Conservation (phyloP, 2,888 invertebrate species). For the Oxyteleia sp. region DNA sequence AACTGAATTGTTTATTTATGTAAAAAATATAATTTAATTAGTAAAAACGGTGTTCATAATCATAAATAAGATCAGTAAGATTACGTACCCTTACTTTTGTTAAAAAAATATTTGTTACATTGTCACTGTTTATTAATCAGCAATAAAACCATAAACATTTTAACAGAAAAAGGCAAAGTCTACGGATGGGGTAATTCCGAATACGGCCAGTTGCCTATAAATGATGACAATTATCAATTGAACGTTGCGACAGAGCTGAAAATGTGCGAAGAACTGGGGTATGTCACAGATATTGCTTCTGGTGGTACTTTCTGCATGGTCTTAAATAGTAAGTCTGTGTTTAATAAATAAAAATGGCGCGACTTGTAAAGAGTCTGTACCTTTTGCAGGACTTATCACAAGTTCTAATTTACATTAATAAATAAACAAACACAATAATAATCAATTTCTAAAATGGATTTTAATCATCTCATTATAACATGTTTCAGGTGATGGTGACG, state of each 20-base stretch:
- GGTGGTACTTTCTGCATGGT: conserved; percentile 96
- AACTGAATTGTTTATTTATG: too few species aligned
- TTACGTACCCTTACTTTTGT: too few species aligned
- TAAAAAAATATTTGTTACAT: too few species aligned
- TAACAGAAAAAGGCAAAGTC: conserved; percentile 93
- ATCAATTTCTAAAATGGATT: conserved; percentile 10
- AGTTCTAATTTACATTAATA: too few species aligned
- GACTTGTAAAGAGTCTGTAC: too few species aligned
- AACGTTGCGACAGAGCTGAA: conserved; percentile 91
- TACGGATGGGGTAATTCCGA: conserved; percentile 99
- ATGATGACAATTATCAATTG: conserved; percentile 90
- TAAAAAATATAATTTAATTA: too few species aligned
- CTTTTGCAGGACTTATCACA: too few species aligned
- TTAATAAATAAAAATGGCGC: too few species aligned
- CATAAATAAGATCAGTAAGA: too few species aligned
- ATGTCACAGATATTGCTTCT: conserved; percentile 93
- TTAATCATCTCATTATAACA: conserved; percentile 4
- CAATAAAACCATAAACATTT: not conserved
- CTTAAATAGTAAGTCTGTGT: conserved; percentile 91
- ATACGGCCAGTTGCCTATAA: conserved; percentile 93
- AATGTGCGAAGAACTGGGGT: conserved; percentile 91
- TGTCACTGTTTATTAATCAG: too few species aligned
- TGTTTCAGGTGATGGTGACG: conserved; percentile 92
- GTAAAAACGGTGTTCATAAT: too few species aligned
- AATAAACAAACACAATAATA: conserved; percentile 1